Evolutionary conservation across 2,113 vertebrate genomes (phyloP), one percentile per base, ranked within the genome.

Genomic region (Prochilodus magdalenae): DNA sequence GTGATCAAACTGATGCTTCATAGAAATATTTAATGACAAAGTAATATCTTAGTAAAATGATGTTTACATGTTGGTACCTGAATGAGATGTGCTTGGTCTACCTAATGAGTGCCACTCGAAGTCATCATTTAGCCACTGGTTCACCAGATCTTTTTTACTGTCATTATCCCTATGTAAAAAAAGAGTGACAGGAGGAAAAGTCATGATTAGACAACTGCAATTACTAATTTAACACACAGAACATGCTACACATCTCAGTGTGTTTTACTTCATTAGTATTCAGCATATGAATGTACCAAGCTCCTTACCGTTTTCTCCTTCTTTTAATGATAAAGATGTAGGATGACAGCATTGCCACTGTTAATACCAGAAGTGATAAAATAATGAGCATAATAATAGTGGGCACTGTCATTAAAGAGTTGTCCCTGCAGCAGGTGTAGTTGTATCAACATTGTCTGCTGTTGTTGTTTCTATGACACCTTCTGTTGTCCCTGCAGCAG

Each of bases 51-150:
- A 30, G 49, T 22, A 33, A 22, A 0, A 27, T 30, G 7, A 5
- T 40, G 33, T 47, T 53, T 53, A 15, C 26, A 47, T 71, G 6
- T 16, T 16, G 13, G 29, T 84, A 88, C 87, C 83, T 85, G 80
- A 59, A 44, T 66, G 0, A 51, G 57, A 49, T 75, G 22, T 62
- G 20, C 66, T 53, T 75, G 33, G 36, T 60, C 47, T 51, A 12
- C 55, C 62, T 65, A 60, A 26, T 51, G 79, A 7, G 16, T 81
- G 77, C 87, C 87, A 90, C 60, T 84, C 82, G 84, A 90, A 85
- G 49, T 90, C 86, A 27, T 88, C 83, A 0, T 90, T 77, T 24
- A 86, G 40, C 89, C 87, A 90, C 53, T 88, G 73, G 33, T 88
- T 84, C 33, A 89, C 82, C 27, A 77, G 72, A 4, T 79, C 62